Evolutionary conservation across 2,888 invertebrate species (phyloP).

Genomic region (Philopedon plagiatum): DNA sequence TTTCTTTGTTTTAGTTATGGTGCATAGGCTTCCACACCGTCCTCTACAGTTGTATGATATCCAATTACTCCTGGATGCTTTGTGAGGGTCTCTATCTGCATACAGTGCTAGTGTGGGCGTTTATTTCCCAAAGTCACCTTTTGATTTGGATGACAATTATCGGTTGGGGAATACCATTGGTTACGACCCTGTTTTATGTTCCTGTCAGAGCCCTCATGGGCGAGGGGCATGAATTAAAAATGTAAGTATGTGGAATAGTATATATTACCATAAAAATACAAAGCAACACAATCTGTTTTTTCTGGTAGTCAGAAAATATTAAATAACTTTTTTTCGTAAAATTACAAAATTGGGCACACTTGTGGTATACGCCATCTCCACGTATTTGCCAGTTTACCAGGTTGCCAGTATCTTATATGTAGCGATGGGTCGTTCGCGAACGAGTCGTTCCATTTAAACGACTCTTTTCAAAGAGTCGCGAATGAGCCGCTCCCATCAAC

Average conservation of each 20-base stretch:
- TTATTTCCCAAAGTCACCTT: constrained; percentile 89
- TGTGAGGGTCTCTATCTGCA: constrained; percentile 95
- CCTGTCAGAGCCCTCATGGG: constrained; percentile 74
- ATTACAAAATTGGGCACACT: too few relatives aligned
- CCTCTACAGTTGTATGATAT: constrained; percentile 89
- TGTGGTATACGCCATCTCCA: too few relatives aligned
- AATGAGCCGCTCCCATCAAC: too few relatives aligned
- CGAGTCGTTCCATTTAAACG: too few relatives aligned
- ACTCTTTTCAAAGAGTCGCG: too few relatives aligned
- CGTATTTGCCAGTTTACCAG: too few relatives aligned
- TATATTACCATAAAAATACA: not conserved
- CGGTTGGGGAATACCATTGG: constrained; percentile 87
- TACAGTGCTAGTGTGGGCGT: constrained; percentile 92
- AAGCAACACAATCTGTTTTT: too few relatives aligned
- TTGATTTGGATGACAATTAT: constrained; percentile 85
- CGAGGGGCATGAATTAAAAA: constrained; percentile 69
- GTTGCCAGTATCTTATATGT: too few relatives aligned
- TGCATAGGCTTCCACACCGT: constrained; percentile 87
- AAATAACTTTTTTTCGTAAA: too few relatives aligned
- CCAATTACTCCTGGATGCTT: constrained; percentile 97
- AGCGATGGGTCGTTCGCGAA: too few relatives aligned
- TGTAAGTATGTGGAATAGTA: constrained; percentile 70
- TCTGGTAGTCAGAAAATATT: too few relatives aligned
- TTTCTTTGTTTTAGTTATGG: constrained; percentile 74
- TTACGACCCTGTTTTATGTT: constrained; percentile 78